These are phyloP conservation scores for Parasteatoda tepidariorum DNA, from an alignment of 1,140 invertebrate species.

Conservation along the genomic window DNA sequence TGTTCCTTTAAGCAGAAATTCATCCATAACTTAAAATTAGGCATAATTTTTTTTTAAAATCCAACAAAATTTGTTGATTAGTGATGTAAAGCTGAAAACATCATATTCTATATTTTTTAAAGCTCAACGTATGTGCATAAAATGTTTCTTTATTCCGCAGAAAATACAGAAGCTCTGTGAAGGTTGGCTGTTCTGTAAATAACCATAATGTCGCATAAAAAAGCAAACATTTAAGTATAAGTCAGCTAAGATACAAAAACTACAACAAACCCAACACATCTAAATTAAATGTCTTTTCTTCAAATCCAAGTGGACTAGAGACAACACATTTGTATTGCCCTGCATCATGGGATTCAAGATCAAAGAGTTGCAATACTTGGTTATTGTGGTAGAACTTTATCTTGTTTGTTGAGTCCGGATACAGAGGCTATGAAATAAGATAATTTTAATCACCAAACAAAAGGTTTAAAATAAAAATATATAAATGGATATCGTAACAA, in stretches of 20 bases:
- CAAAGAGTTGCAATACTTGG: conserved; percentile 29
- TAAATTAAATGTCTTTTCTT: conserved; percentile 65
- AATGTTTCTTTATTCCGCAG: too few relatives aligned
- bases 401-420: not conserved
- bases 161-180: too few relatives aligned
- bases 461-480: not conserved
- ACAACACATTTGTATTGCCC: conserved; percentile 74
- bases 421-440: conserved; percentile 10
- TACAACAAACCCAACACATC: conserved; percentile 66
- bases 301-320: conserved; percentile 64
- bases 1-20: too few relatives aligned
- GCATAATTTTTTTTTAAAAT: too few relatives aligned
- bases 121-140: too few relatives aligned
- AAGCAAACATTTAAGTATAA: too few relatives aligned
- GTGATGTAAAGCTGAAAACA: too few relatives aligned
- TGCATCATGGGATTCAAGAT: conserved; percentile 90
- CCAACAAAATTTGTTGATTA: too few relatives aligned
- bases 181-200: too few relatives aligned
- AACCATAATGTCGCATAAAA: too few relatives aligned
- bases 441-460: not conserved
- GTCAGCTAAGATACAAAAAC: conserved; percentile 12
- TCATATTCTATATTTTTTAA: too few relatives aligned
- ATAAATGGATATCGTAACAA: not conserved
- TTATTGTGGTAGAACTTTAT: conserved; percentile 17
- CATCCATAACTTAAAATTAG: too few relatives aligned